Conservation (phyloP, 2,888 invertebrate species). For the Saturnia pavonia region DNA sequence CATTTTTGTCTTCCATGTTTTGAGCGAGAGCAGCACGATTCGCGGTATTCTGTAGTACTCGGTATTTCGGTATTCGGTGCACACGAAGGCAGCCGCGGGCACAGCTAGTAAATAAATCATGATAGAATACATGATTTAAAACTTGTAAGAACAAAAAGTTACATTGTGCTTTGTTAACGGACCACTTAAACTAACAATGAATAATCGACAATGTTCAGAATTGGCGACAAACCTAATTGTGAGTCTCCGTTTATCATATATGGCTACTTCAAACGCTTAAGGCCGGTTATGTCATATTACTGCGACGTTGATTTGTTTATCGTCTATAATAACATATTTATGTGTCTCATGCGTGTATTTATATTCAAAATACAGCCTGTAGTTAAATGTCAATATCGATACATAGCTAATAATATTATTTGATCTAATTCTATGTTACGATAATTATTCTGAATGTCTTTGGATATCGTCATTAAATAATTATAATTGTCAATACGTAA, state of each 20-base stretch:
- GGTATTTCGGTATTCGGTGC: too few species aligned
- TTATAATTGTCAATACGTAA: background rate
- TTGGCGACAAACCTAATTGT: background rate
- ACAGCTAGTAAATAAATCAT: too few species aligned
- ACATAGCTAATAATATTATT: background rate
- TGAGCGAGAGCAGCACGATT: too few species aligned
- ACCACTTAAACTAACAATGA: background rate
- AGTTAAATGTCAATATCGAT: background rate
- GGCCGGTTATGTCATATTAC: background rate
- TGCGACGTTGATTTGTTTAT: background rate
- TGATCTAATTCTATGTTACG: background rate
- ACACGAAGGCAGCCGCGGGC: too few species aligned
- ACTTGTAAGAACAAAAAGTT: background rate
- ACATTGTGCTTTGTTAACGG: background rate
- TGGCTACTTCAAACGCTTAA: background rate
- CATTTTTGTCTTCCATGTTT: too few species aligned
- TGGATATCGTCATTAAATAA: background rate
- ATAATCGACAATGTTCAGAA: background rate
- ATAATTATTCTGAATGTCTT: background rate
- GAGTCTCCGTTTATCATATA: background rate
- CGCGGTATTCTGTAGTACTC: too few species aligned
- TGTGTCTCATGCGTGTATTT: background rate
- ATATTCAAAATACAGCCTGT: background rate
- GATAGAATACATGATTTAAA: background rate
- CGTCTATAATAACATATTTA: constrained; percentile 1